phyloP scores from a whole-genome alignment of 2,888 invertebrate genomes.

The Nomada flava region DNA sequence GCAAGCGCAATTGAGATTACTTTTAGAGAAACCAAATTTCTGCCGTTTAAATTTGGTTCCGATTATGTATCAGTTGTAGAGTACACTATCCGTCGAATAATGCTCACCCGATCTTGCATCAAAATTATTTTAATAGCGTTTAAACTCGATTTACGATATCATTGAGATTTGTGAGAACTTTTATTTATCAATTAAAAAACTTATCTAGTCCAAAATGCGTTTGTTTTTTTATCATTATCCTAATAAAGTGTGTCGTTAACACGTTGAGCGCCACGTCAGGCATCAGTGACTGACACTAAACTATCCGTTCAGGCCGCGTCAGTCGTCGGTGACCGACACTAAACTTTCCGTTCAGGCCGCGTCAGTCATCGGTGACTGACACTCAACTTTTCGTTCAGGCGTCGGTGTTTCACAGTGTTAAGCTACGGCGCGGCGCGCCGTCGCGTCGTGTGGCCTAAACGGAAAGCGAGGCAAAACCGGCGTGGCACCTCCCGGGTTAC shows the following conservation, averaged over 20 bases:
- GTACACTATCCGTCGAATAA: background rate
- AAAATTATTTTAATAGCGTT: constrained; percentile 1
- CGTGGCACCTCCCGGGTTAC: too few species aligned
- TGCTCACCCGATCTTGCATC: background rate
- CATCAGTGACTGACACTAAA: too few species aligned
- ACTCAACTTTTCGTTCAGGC: too few species aligned
- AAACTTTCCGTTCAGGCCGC: too few species aligned
- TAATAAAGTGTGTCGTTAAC: constrained; percentile 6
- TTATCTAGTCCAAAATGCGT: constrained; percentile 33
- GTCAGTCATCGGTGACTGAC: too few species aligned
- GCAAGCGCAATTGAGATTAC: background rate
- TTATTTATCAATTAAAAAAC: constrained; percentile 28
- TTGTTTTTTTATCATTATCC: constrained; percentile 8
- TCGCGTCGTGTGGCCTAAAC: too few species aligned
- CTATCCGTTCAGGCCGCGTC: too few species aligned
- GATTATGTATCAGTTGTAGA: background rate
- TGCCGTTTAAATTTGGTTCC: background rate
- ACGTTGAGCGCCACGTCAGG: too few species aligned
- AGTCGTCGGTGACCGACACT: too few species aligned
- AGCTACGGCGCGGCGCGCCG: too few species aligned
- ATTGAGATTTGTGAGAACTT: constrained; percentile 22
- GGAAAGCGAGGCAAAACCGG: too few species aligned
- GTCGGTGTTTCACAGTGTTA: too few species aligned
- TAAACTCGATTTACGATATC: background rate
- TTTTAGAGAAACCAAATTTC: background rate